A percentile compares a stretch with the other conserved stretches of the same genome.
Conservation (phyloP, 2,888 invertebrate species). For the Brachycybe producta region DNA sequence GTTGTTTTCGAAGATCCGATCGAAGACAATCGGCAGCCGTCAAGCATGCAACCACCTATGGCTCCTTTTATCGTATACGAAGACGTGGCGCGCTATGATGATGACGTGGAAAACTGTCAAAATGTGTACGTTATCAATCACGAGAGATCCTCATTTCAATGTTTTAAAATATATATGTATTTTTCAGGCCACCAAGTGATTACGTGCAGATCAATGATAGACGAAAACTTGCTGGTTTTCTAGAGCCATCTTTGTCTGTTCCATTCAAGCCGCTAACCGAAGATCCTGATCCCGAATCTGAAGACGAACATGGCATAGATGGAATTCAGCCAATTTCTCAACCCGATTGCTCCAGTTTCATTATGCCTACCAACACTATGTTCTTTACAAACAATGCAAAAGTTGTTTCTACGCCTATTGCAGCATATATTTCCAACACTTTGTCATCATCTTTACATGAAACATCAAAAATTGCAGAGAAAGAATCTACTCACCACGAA, state of each 20-base stretch:
- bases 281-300: neutral
- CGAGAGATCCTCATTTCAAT: neutral
- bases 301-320: neutral
- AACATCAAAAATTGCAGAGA: no score
- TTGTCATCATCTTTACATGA: no score
- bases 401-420: neutral
- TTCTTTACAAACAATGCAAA: slow-evolving; percentile 1
- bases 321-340: neutral
- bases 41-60: no score
- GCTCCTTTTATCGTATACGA: no score
- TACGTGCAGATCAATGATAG: neutral
- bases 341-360: neutral
- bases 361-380: neutral
- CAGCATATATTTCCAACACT: no score
- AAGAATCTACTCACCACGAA: no score
- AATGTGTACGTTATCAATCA: slow-evolving; percentile 9
- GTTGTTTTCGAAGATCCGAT: no score
- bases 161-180: neutral
- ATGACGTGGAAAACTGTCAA: slow-evolving; percentile 2
- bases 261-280: neutral
- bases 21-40: no score
- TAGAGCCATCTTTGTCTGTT: neutral
- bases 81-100: no score
- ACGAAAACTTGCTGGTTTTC: neutral
- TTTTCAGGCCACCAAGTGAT: slow-evolving; percentile 1